A percentile compares a stretch with the other conserved stretches of the same genome.
phyloP scores from a whole-genome alignment of 2,888 invertebrate species.

The Chloroclystis v-ata region DNA sequence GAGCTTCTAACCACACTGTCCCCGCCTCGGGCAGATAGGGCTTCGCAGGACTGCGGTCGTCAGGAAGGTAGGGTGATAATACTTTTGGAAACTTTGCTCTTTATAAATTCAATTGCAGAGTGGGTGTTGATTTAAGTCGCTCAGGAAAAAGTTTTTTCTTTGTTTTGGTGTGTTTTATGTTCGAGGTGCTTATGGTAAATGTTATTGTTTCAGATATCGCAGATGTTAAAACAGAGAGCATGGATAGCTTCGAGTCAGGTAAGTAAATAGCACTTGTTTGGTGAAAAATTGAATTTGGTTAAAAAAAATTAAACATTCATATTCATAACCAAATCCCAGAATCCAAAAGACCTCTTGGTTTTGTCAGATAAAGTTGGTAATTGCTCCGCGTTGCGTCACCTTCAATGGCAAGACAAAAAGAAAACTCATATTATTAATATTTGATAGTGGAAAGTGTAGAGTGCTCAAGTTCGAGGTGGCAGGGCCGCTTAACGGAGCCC shows the following conservation, averaged over 20 bases:
- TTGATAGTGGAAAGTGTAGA: slow-evolving; percentile 67
- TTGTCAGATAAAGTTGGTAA: too few relatives aligned
- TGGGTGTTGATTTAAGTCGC: slow-evolving; percentile 5
- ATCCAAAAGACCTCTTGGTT: too few relatives aligned
- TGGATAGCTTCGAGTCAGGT: slow-evolving; percentile 75
- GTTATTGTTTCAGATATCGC: slow-evolving; percentile 59
- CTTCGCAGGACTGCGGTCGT: slow-evolving; percentile 39
- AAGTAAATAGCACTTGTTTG: too few relatives aligned
- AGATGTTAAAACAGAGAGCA: slow-evolving; percentile 70
- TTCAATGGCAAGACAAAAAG: slow-evolving; percentile 38
- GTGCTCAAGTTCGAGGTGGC: slow-evolving; percentile 60
- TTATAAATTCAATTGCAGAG: slow-evolving; percentile 7
- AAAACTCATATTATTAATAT: slow-evolving; percentile 57
- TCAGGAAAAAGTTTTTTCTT: not conserved
- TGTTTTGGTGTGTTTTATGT: too few relatives aligned
- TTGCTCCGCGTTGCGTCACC: too few relatives aligned
- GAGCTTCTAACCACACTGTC: slow-evolving; percentile 53
- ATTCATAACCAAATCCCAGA: too few relatives aligned
- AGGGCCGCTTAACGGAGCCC: slow-evolving; percentile 71
- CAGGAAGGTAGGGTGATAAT: slow-evolving; percentile 32
- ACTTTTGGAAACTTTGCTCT: slow-evolving; percentile 21
- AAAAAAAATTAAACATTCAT: too few relatives aligned
- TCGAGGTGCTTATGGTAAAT: too few relatives aligned
- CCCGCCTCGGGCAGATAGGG: slow-evolving; percentile 49
- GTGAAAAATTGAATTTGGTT: too few relatives aligned